Base-by-base conservation (phyloP, 2,797 vertebrate species). In the Molossus alvarezi region DNA sequence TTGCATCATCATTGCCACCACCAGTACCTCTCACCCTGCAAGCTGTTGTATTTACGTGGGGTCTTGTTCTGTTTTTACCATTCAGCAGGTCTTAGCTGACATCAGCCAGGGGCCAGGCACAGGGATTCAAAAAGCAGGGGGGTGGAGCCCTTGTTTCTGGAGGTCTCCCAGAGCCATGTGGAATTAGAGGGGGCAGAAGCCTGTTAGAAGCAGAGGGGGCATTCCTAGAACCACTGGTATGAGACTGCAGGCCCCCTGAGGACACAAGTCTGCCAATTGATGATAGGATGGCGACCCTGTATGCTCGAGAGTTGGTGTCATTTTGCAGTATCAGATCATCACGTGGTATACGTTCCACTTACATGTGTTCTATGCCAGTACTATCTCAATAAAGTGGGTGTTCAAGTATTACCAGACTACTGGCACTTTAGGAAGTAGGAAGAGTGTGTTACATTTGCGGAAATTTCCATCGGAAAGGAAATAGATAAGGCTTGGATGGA, bases 41-140 rank as follows among this genome's bases (percentile, higher is more conserved):
- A 3, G 18, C 62, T 53, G 45, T 33, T 1, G 0, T 37, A 1
- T 33, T 57, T n/a, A 10, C 2, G 0, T 25, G 48, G 14, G 4
- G 27, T n/a, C 2, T 0, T 14, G 60, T 84, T 65, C 58, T 58
- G 57, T 64, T 29, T 72, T 2, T n/a, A 1, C 48, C n/a, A 0
- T 37, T 65, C 48, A 27, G 64, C 64, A 85, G 57, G 55, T 1
- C 2, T 81, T 71, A 62, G 41, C 62, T 27, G 69, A 33, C 27
- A 1, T 51, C 60, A 29, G 37, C 37, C 21, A 23, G 20, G 17
- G 29, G 25, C 45, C n/a, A 48, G 88, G 6, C 82, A 3, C 62
- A 12, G 29, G 58, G 60, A 8, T 60, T 2, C 51, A 53, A 1
- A 21, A 29, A 5, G 45, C 48, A 51, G 25, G 5, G 6, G 51